Conservation (phyloP, 2,797 vertebrate species). For the Hephaestus fuliginosus region DNA sequence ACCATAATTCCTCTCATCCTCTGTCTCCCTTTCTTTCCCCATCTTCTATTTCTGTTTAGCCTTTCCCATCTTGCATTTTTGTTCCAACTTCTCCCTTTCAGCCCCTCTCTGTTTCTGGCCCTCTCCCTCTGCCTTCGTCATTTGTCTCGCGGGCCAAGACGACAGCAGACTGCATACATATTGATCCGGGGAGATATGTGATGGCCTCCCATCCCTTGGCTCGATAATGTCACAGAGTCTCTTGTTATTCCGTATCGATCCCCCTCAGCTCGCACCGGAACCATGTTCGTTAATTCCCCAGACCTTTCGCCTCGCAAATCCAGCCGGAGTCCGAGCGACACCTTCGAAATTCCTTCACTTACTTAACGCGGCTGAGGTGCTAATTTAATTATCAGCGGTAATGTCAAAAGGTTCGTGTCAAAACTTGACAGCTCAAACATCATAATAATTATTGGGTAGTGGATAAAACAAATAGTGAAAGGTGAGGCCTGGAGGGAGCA, state of each 20-base stretch:
- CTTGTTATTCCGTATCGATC: slow-evolving; percentile 85
- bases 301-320: slow-evolving; percentile 70
- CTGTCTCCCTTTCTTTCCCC: slow-evolving; percentile 20
- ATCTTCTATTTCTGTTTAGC: slow-evolving; percentile 43
- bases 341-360: slow-evolving; percentile 53
- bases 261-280: slow-evolving; percentile 54
- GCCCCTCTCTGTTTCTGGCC: slow-evolving; percentile 36
- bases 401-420: slow-evolving; percentile 20
- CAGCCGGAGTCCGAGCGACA: slow-evolving; percentile 49
- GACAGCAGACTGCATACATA: slow-evolving; percentile 75
- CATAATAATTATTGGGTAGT: slow-evolving; percentile 15
- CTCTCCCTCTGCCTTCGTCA: slow-evolving; percentile 47
- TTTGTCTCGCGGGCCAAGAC: slow-evolving; percentile 68
- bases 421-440: slow-evolving; percentile 20
- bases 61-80: slow-evolving; percentile 40
- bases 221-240: slow-evolving; percentile 84
- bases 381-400: slow-evolving; percentile 50
- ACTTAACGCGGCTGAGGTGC: slow-evolving; percentile 36
- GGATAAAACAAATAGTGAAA: slow-evolving; percentile 15
- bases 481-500: not conserved
- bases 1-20: slow-evolving; percentile 33
- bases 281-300: slow-evolving; percentile 71
- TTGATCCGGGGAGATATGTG: slow-evolving; percentile 77
- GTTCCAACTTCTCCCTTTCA: slow-evolving; percentile 26
- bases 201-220: slow-evolving; percentile 69